Base-by-base conservation (phyloP, 2,888 invertebrate genomes). In the Drosophila greeni region DNA sequence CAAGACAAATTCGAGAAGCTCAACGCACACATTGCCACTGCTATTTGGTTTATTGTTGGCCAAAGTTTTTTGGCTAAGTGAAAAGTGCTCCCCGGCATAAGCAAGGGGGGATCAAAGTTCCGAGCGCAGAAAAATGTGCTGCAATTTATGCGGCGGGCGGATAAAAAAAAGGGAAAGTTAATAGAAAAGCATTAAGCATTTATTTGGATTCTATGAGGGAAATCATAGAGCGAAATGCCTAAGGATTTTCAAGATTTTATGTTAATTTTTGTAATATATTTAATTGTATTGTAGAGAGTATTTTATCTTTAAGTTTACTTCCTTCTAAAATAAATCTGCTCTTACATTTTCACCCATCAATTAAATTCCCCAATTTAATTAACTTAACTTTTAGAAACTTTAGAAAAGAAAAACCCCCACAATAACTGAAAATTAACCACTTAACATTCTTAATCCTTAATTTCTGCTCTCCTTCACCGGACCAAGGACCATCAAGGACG, bases 31-130 rank as follows among this genome's bases (percentile, higher is more conserved):
- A 29, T 23, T 40, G 29, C n/a, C 40, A 20, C 24, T 43, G 29
- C 36, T 40, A 42, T 62, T 64, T 62, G 40, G 49, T 68, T 52
- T 48, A 52, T 53, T 68, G 68, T 59, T 67, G 42, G 66, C 59
- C 23, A 42, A 67, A 58, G 69, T 61, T 61, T 68, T 53, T 47
- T n/a, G 20, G 34, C 42, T 48, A 62, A 62, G 64, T 62, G 62
- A 42, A 51, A 62, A 62, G 62, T 51, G 64, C 42, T 62, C 29
- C n/a, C 31, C n/a, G 31, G 42, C 2, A n/a, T 51, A 49, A 62
- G 62, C 49, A 29, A 18, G 24, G 24, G n/a, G 16, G 64, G 42
- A 62, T 51, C 64, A 62, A 23, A 40, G 42, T 36, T 24, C 24
- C 3, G 11, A 36, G 29, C 49, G 36, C 12, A 26, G 36, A 23